Evolutionary conservation across 2,888 invertebrate species (phyloP).

Genomic region (Buathra laborator): DNA sequence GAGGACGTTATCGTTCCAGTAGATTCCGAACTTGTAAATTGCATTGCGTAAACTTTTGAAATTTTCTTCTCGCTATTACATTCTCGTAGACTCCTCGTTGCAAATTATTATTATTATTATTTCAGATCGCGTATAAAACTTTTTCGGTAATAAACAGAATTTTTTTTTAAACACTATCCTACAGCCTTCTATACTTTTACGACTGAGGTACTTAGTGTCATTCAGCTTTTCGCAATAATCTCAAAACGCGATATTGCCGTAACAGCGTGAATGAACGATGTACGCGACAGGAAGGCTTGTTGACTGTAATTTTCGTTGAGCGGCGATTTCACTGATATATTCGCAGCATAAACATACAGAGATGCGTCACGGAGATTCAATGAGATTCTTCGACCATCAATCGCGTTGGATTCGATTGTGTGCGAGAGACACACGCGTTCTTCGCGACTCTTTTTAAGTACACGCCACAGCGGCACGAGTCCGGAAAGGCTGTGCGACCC

Average conservation of each 20-base stretch:
- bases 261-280: slow-evolving; percentile 23
- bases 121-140: slow-evolving; percentile 2
- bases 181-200: not conserved
- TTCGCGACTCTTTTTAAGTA: not conserved
- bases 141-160: not conserved
- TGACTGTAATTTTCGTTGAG: slow-evolving; percentile 46
- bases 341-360: slow-evolving; percentile 5
- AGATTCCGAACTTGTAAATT: not conserved
- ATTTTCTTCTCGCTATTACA: slow-evolving; percentile 8
- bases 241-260: slow-evolving; percentile 9
- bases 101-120: slow-evolving; percentile 19
- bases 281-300: slow-evolving; percentile 17
- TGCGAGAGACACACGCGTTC: slow-evolving; percentile 12
- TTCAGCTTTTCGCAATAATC: slow-evolving; percentile 37
- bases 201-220: slow-evolving; percentile 11
- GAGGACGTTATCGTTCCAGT: not conserved
- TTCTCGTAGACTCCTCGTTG: not conserved
- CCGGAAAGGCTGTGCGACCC: slow-evolving; percentile 66
- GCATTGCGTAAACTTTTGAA: not conserved
- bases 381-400: slow-evolving; percentile 29
- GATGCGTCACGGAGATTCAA: slow-evolving; percentile 36
- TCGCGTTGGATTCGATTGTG: slow-evolving; percentile 14
- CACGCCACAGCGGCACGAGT: slow-evolving; percentile 26
- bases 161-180: slow-evolving; percentile 8
- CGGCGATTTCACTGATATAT: slow-evolving; percentile 12